Conservation (phyloP, 2,113 vertebrate genomes). For the Columbina picui region DNA sequence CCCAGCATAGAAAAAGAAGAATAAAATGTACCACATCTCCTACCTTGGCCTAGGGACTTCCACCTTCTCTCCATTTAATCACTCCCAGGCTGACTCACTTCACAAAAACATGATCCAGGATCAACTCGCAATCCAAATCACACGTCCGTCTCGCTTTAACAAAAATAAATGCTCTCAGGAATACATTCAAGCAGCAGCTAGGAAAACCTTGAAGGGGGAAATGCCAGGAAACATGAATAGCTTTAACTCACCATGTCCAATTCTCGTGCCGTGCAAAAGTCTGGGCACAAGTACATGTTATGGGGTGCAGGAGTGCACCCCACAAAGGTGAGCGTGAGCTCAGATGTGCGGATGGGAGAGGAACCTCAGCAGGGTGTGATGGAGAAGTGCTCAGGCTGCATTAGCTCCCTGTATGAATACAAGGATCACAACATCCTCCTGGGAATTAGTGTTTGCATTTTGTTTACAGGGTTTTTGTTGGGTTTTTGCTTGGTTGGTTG, state of each 20-base stretch:
- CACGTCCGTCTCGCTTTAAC: rapidly evolving
- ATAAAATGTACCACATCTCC: not conserved
- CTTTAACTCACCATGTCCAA: rapidly evolving
- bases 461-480: not conserved
- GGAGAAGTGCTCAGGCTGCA: not conserved
- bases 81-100: not conserved
- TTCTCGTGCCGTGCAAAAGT: rapidly evolving
- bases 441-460: not conserved
- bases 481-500: not conserved
- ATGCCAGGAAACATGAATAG: rapidly evolving
- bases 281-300: not conserved
- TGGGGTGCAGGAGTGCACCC: not conserved
- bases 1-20: rapidly evolving
- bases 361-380: not conserved
- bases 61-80: not conserved
- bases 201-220: not conserved
- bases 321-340: not conserved
- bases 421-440: not conserved
- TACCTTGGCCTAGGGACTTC: not conserved
- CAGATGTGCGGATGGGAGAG: not conserved
- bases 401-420: not conserved
- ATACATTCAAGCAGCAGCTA: not conserved
- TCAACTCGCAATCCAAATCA: not conserved
- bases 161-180: not conserved
- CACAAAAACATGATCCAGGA: not conserved